Percentiles rank a stretch among this genome's conserved stretches.
Conservation (phyloP, 2,113 vertebrate genomes). For the Paraplagusia blochii region DNA sequence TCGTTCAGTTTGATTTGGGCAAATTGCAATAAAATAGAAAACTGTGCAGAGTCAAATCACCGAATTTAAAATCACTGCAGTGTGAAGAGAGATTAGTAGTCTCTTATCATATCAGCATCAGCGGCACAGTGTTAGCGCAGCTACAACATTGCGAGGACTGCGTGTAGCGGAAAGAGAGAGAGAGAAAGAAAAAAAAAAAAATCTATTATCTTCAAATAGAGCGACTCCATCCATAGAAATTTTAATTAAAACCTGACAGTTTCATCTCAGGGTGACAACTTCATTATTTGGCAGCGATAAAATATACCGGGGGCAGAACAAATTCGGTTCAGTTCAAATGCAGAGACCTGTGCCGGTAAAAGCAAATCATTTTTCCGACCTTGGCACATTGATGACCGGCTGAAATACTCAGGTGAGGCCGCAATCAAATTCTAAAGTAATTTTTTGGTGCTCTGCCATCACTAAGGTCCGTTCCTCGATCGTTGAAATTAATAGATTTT, state of each 20-base stretch:
- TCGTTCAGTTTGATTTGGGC: too few relatives aligned
- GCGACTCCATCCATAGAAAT: constrained; percentile 40
- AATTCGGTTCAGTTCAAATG: constrained; percentile 34
- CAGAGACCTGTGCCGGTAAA: constrained; percentile 33
- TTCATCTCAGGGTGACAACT: constrained; percentile 66
- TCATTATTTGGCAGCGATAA: constrained; percentile 65
- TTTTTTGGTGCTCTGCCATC: constrained; percentile 42
- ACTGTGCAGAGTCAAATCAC: too few relatives aligned
- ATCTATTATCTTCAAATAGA: constrained; percentile 58
- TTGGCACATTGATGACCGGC: constrained; percentile 48
- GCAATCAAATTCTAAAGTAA: constrained; percentile 43
- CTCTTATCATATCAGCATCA: constrained; percentile 41
- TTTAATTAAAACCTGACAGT: constrained; percentile 70
- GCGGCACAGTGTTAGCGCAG: constrained; percentile 31
- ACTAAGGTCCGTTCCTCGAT: constrained; percentile 18
- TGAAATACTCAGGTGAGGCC: constrained; percentile 21
- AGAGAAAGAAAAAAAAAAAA: constrained; percentile 34
- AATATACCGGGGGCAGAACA: constrained; percentile 47
- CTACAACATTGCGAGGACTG: constrained; percentile 23
- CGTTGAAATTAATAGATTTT: constrained; percentile 2
- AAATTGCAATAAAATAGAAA: too few relatives aligned
- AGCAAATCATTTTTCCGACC: constrained; percentile 56
- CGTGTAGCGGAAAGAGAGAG: constrained; percentile 17
- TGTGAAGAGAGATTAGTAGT: constrained; percentile 16
- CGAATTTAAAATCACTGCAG: too few relatives aligned